Base-by-base conservation (phyloP, 2,888 invertebrate genomes). In the Micropterix aruncella region DNA sequence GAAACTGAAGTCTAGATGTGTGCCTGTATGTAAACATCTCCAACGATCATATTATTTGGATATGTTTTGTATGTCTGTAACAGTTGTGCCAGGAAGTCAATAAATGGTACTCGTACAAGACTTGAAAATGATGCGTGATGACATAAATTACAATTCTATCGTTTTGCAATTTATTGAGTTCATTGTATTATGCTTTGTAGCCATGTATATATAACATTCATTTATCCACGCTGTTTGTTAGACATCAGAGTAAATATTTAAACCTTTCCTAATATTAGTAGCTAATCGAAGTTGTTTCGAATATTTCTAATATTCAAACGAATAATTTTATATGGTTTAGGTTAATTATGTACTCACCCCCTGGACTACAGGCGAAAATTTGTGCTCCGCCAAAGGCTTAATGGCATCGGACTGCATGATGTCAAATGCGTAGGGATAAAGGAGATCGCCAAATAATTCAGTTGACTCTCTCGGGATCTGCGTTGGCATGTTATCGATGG, bases 401-500 rank as follows among this genome's bases (percentile, higher is more conserved):
- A 74, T 75, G 0, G 92, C 91, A 55, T 93, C 87, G 1, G 90
- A 89, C 43, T 77, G 76, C 55, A 93, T 73, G 55, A 99, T 94
- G 53, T 97, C 92, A 44, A 80, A 70, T 1, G 91, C 78, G 58
- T 89, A 93, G 0, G 99, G 97, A 49, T 80, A 77, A 18, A 99
- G 70, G 1, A 96, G 72, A 53, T 93, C 90, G 0, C 99, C 99
- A 61, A 99, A 99, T 64, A 94, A 91, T 58, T 97, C 96, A 0
- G 99, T 99, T 2, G 97, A 83, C 61, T 99, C 99, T 39, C 90
- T 75, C 0, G 99, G 99, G 49, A 99, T 71, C 62, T 99, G 99
- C 0, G 99, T 99, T 1, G 99, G 99, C 99, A 99, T 99, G 65
- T 99, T 99, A 65, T 99, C 99, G 53, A 99, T 99, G 14, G 96